Conservation (phyloP, 92 coral and sea anemone genomes). For the Palythoa grandiflora region DNA sequence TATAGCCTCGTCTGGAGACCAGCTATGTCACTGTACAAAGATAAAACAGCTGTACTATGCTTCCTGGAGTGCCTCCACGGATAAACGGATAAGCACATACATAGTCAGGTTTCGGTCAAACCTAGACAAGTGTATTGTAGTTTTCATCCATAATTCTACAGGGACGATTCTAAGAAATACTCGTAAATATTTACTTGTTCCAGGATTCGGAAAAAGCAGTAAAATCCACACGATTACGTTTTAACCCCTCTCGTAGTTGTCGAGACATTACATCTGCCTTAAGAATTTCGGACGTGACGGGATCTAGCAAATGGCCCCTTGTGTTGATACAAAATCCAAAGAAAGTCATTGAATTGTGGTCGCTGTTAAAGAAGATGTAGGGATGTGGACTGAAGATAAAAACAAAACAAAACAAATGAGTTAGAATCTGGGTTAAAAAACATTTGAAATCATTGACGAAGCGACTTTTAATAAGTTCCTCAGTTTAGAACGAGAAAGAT, state of each 20-base stretch:
- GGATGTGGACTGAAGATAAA: constrained; percentile 82
- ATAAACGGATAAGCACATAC: no score
- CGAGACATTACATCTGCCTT: constrained; percentile 70
- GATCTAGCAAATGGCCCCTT: constrained; percentile 81
- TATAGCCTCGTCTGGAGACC: no score
- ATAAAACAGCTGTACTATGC: no score
- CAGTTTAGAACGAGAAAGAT: no score
- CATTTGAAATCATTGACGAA: no score
- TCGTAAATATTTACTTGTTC: constrained; percentile 61
- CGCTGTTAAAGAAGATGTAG: constrained; percentile 90
- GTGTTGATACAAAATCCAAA: constrained; percentile 83
- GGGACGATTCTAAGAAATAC: no score
- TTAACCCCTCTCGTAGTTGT: constrained; percentile 66
- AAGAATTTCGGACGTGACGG: constrained; percentile 52
- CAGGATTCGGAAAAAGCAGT: constrained; percentile 54
- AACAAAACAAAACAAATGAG: neutral
- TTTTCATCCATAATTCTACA: neutral
- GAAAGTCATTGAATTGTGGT: constrained; percentile 87
- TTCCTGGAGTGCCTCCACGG: no score
- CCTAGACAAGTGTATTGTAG: no score
- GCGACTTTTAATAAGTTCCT: no score
- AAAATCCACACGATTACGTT: constrained; percentile 75
- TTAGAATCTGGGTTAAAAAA: no score
- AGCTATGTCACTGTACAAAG: no score
- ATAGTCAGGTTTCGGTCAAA: no score